Conservation (phyloP, 2,113 vertebrate species). For the Labeo rohita region DNA sequence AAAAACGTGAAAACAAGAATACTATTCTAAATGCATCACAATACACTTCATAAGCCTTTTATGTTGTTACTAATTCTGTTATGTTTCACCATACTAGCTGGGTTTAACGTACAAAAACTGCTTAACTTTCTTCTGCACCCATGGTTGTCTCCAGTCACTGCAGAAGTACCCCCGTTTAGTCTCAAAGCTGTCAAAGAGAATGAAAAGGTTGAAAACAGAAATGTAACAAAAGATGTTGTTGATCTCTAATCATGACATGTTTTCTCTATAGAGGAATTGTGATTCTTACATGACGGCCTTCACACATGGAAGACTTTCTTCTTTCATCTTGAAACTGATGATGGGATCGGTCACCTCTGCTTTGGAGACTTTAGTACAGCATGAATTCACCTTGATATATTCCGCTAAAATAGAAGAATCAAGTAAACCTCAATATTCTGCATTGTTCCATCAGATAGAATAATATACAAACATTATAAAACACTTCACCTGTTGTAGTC, state of each 20-base stretch:
- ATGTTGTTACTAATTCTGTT: not conserved
- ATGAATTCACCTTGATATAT: not conserved
- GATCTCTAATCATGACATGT: not conserved
- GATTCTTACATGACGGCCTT: constrained; percentile 45
- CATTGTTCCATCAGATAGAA: too few species aligned
- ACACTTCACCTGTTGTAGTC: too few species aligned
- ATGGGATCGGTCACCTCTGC: not conserved
- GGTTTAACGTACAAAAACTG: constrained; percentile 12
- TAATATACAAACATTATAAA: too few species aligned
- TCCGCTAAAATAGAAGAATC: too few species aligned
- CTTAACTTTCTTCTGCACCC: not conserved
- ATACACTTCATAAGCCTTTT: not conserved
- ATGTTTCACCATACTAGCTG: not conserved
- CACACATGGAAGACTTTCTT: not conserved
- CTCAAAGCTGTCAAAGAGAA: constrained; percentile 5
- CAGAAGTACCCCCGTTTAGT: constrained; percentile 12
- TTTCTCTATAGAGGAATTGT: not conserved
- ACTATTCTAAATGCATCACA: not conserved
- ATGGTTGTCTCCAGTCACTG: not conserved
- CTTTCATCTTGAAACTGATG: not conserved
- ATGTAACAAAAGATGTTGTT: not conserved
- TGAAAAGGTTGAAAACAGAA: constrained; percentile 1
- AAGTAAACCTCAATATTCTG: too few species aligned
- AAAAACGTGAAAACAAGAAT: not conserved
- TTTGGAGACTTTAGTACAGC: constrained; percentile 25